Evolutionary conservation across 2,797 vertebrate genomes (phyloP).

Genomic region (Meda fulgida): DNA sequence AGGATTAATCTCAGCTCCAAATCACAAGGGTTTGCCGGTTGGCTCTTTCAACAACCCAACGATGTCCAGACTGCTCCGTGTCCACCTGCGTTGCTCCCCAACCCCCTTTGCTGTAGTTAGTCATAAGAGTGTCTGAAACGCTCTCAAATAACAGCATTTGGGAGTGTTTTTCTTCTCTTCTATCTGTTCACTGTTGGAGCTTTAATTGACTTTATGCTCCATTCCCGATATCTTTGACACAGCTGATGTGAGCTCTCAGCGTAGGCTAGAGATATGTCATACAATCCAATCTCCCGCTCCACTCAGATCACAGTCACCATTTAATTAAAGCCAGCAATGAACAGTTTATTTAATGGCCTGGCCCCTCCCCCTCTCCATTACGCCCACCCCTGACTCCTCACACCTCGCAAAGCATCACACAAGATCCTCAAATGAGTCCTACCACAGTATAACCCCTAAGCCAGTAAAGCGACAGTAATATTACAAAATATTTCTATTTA

Average conservation of each 20-base stretch:
- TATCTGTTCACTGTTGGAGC: constrained; percentile 59
- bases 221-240: constrained; percentile 60
- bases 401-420: constrained; percentile 38
- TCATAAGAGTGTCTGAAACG: constrained; percentile 45
- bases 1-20: constrained; percentile 45
- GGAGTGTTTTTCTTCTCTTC: constrained; percentile 51
- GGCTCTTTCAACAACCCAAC: neutral
- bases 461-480: neutral
- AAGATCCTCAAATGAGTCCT: neutral
- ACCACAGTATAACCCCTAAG: neutral
- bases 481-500: neutral
- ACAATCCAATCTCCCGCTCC: constrained; percentile 62
- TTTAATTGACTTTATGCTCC: constrained; percentile 66
- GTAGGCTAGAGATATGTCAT: constrained; percentile 63
- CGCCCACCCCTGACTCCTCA: constrained; percentile 31
- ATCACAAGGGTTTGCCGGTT: constrained; percentile 29
- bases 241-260: constrained; percentile 63
- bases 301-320: constrained; percentile 62
- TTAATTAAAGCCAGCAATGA: constrained; percentile 67
- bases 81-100: constrained; percentile 26
- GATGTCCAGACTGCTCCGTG: neutral
- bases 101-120: constrained; percentile 19
- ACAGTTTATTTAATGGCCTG: constrained; percentile 64
- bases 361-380: constrained; percentile 39
- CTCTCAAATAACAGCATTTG: constrained; percentile 50